A percentile compares a stretch with the other conserved stretches of the same genome.
Evolutionary conservation across 1,140 invertebrate genomes (phyloP).

Genomic region (Cyrtorhinus lividipennis): DNA sequence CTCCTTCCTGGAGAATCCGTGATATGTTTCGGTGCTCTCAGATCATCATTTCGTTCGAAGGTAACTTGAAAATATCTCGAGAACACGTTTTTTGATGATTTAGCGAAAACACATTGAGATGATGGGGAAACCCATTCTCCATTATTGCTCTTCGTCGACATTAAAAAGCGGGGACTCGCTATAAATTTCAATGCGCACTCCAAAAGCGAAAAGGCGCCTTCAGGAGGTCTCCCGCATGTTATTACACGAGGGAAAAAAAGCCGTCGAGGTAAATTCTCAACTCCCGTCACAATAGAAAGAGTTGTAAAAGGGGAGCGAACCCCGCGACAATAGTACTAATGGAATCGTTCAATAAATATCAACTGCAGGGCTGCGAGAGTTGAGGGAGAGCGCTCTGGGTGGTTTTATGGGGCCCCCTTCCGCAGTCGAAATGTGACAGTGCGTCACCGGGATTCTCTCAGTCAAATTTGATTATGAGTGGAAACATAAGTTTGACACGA

Average conservation of each 20-base stretch:
- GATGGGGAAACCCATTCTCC: no score
- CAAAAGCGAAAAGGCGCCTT: not conserved
- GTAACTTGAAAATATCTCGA: no score
- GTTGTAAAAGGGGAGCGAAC: not conserved
- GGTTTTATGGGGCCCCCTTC: not conserved
- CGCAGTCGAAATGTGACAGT: no score
- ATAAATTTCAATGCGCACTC: not conserved
- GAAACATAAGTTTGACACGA: not conserved
- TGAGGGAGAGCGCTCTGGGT: not conserved
- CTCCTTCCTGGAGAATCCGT: no score
- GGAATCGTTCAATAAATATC: not conserved
- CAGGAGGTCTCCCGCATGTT: not conserved
- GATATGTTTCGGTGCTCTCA: no score
- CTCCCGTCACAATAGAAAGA: not conserved
- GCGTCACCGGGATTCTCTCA: not conserved
- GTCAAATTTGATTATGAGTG: not conserved
- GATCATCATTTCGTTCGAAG: no score
- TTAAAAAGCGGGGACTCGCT: not conserved
- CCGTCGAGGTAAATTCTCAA: not conserved
- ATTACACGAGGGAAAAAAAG: not conserved
- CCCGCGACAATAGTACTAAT: not conserved
- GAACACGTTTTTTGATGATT: no score
- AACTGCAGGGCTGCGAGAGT: no score
- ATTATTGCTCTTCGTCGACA: not conserved
- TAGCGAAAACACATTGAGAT: no score